phyloP scores from a whole-genome alignment of 2,888 invertebrate species.

The Schrankia costaestrigalis region DNA sequence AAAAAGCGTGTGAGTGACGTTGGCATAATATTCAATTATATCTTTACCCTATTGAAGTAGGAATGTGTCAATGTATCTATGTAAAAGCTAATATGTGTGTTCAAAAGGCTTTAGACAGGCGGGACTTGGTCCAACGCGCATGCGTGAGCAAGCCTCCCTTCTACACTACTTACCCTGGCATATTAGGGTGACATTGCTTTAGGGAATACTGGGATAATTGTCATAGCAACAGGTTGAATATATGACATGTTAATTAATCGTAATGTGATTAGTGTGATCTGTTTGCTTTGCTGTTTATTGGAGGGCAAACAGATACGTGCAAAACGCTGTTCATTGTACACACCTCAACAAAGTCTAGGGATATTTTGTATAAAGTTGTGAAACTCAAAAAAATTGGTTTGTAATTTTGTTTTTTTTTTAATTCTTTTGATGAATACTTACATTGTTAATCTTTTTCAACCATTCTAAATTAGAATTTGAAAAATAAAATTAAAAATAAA shows the following conservation, averaged over 20 bases:
- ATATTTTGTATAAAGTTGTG: no score
- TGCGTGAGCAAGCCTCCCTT: conserved; percentile 29
- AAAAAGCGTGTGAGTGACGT: no score
- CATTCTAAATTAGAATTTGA: no score
- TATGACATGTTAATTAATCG: conserved; percentile 8
- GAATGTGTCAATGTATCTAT: no score
- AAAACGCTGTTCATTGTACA: neutral
- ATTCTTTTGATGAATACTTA: no score
- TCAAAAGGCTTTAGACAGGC: conserved; percentile 26
- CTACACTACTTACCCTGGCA: conserved; percentile 25
- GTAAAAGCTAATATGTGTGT: conserved; percentile 24
- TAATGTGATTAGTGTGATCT: conserved; percentile 10
- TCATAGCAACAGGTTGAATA: conserved; percentile 40
- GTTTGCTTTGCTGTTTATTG: neutral
- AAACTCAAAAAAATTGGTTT: no score
- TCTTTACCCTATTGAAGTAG: no score
- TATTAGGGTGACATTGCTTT: conserved; percentile 16
- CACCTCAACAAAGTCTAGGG: no score
- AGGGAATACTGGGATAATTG: conserved; percentile 6
- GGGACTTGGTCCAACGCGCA: conserved; percentile 27
- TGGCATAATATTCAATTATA: no score
- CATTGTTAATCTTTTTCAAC: no score
- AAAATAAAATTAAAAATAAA: no score
- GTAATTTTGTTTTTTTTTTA: no score
- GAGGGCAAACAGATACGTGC: neutral